Conservation (phyloP, 1,140 invertebrate species). For the Dendroctonus valens region DNA sequence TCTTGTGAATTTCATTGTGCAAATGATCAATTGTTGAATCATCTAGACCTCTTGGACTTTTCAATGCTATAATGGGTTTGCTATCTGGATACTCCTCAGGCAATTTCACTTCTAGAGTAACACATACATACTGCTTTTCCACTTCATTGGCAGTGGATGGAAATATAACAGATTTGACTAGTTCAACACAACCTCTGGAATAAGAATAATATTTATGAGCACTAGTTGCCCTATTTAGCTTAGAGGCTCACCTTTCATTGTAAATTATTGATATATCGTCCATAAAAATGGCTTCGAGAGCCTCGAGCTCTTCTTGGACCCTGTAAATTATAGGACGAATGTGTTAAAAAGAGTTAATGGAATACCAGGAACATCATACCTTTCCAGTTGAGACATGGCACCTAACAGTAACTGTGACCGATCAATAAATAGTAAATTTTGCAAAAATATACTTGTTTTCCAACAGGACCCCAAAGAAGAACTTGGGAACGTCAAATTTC, state of each 20-base stretch:
- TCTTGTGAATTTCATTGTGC: conserved; percentile 64
- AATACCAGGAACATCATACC: conserved; percentile 2
- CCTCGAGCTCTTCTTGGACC: conserved; percentile 77
- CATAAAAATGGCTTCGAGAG: conserved; percentile 75
- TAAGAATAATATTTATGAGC: conserved; percentile 28
- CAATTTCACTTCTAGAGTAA: conserved; percentile 72
- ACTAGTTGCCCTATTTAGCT: neutral
- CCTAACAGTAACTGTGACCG: conserved; percentile 11
- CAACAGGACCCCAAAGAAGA: conserved; percentile 7
- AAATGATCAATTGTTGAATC: conserved; percentile 70
- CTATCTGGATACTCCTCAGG: conserved; percentile 70
- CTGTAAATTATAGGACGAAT: conserved; percentile 52
- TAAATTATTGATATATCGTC: conserved; percentile 67
- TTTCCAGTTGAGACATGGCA: conserved; percentile 29
- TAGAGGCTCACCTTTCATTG: conserved; percentile 55
- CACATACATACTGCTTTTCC: conserved; percentile 79
- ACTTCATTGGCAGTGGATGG: conserved; percentile 80
- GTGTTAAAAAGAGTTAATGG: neutral
- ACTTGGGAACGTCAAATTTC: neutral
- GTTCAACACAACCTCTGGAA: conserved; percentile 63
- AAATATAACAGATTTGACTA: conserved; percentile 74
- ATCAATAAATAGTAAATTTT: conserved; percentile 28
- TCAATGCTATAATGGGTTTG: conserved; percentile 64
- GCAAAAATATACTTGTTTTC: conserved; percentile 8
- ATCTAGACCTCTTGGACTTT: conserved; percentile 79